These are phyloP conservation scores for Dione vanillae DNA, from an alignment of 2,888 invertebrate species.

Conservation along the genomic window DNA sequence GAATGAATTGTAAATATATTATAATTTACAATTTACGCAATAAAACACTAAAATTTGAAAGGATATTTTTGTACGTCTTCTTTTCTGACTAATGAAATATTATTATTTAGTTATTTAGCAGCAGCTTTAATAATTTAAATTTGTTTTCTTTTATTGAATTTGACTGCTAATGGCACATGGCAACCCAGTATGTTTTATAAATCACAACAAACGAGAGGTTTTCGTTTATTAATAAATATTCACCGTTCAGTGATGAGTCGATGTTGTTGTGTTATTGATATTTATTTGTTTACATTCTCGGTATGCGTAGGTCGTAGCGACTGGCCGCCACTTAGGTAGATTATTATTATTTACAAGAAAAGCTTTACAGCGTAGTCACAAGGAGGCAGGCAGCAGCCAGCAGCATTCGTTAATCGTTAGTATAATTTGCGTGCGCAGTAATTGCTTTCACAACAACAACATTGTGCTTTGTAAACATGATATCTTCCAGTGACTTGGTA, in stretches of 20 bases:
- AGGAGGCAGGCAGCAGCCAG: not conserved
- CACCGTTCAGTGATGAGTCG: not conserved
- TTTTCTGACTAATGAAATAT: too few relatives aligned
- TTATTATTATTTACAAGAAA: not conserved
- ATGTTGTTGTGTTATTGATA: conserved; percentile 1
- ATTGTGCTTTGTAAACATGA: conserved; percentile 38
- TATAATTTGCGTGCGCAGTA: conserved; percentile 5
- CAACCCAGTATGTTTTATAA: conserved; percentile 13
- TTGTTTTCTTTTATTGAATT: not conserved
- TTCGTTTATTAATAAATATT: not conserved
- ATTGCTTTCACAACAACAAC: not conserved
- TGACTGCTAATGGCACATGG: not conserved
- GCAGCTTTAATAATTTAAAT: too few relatives aligned
- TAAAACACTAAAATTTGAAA: too few relatives aligned
- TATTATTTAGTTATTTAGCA: too few relatives aligned
- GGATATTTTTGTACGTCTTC: too few relatives aligned
- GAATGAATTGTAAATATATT: too few relatives aligned
- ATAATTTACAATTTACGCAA: too few relatives aligned
- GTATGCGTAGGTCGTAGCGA: not conserved
- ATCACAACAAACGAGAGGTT: conserved; percentile 19
- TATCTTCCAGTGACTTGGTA: conserved; percentile 45
- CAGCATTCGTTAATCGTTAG: not conserved
- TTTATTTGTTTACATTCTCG: not conserved
- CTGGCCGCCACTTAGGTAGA: not conserved
- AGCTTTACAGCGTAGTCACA: not conserved